Percentiles rank a stretch among this genome's conserved stretches.
These are phyloP conservation scores for Drosophila ercepeae DNA, from an alignment of 1,140 invertebrate genomes.

Conservation along the genomic window DNA sequence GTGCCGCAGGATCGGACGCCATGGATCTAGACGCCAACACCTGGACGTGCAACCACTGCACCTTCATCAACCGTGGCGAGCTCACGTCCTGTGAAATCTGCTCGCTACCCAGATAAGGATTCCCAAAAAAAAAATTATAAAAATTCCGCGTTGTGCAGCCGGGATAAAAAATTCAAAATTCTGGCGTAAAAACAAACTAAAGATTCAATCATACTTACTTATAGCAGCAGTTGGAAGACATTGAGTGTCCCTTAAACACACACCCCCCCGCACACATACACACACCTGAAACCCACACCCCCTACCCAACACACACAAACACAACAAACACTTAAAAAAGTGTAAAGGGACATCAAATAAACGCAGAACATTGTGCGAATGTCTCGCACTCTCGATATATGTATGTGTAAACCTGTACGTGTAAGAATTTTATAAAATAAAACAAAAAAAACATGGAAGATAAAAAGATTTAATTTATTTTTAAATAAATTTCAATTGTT, in stretches of 20 bases:
- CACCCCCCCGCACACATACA: no score
- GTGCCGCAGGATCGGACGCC: conserved; percentile 51
- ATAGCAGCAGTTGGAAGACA: conserved; percentile 42
- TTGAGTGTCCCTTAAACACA: conserved; percentile 24
- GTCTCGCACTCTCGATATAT: conserved; percentile 55
- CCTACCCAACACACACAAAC: conserved; percentile 7
- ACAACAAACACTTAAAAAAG: neutral
- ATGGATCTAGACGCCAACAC: conserved; percentile 80
- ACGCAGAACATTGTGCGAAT: conserved; percentile 27
- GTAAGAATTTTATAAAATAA: conserved; percentile 70
- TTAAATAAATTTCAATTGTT: conserved; percentile 64
- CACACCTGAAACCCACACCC: neutral
- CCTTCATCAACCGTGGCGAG: conserved; percentile 93
- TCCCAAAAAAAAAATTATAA: neutral
- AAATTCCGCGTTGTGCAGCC: conserved; percentile 37
- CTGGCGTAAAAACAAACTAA: conserved; percentile 70
- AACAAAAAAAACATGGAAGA: conserved; percentile 1
- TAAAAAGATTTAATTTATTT: neutral
- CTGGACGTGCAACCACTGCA: conserved; percentile 97
- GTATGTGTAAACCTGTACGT: conserved; percentile 47
- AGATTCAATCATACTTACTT: conserved; percentile 74
- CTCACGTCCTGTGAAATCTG: conserved; percentile 95
- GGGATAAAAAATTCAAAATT: conserved; percentile 55
- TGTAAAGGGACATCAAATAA: conserved; percentile 7
- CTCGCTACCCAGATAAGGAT: conserved; percentile 89